Evolutionary conservation across 2,888 invertebrate genomes (phyloP).

Genomic region (Aporophyla nigra): DNA sequence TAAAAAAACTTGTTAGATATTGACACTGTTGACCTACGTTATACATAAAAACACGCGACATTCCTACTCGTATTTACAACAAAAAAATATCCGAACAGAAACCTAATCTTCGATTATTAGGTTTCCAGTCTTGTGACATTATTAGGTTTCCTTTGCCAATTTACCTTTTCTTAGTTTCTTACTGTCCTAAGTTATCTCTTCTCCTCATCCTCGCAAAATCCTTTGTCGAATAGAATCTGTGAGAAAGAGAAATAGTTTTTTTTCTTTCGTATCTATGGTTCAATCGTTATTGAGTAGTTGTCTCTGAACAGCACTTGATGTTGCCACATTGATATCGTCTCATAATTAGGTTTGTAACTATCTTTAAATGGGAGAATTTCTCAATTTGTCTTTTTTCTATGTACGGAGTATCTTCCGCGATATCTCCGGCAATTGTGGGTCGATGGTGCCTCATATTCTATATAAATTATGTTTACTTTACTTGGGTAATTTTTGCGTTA

Average conservation of each 20-base stretch:
- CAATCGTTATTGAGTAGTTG: not conserved
- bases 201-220: not conserved
- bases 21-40: not conserved
- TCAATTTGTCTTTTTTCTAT: too few species aligned
- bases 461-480: too few species aligned
- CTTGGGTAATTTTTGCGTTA: too few species aligned
- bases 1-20: not conserved
- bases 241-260: not conserved
- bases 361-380: too few species aligned
- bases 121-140: slow-evolving; percentile 15
- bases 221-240: not conserved
- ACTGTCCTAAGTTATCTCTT: not conserved
- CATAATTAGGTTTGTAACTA: not conserved
- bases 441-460: too few species aligned
- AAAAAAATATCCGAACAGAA: slow-evolving; percentile 29
- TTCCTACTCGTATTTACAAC: not conserved
- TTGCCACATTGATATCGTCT: not conserved
- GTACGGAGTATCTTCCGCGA: too few species aligned
- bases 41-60: not conserved
- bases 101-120: slow-evolving; percentile 27
- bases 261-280: not conserved
- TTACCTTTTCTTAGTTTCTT: not conserved
- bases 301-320: not conserved
- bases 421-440: too few species aligned
- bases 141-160: slow-evolving; percentile 16